Conservation (phyloP, 2,113 vertebrate genomes). For the Hylia prasina region DNA sequence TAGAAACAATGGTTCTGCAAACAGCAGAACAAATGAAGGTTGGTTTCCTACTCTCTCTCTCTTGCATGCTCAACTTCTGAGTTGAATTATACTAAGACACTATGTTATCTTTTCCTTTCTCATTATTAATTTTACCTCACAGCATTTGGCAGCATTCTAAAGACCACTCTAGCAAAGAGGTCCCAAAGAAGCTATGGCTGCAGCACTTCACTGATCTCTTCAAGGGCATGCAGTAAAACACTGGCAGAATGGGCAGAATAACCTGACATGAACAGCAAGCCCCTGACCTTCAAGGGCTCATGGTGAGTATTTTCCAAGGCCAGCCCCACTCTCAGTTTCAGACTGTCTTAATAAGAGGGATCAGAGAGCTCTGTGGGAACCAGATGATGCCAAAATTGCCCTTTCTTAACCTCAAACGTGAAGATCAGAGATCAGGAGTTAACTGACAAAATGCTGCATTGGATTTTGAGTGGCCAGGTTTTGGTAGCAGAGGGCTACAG, state of each 20-base stretch:
- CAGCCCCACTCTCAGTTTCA: neutral
- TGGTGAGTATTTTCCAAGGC: neutral
- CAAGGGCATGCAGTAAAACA: neutral
- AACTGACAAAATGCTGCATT: neutral
- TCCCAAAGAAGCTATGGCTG: neutral
- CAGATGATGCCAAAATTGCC: neutral
- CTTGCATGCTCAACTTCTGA: neutral
- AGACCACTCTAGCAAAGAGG: neutral
- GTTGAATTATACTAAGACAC: neutral
- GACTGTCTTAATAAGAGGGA: neutral
- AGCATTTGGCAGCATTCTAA: neutral
- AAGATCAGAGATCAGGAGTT: neutral
- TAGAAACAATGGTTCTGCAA: neutral
- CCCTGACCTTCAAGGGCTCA: neutral
- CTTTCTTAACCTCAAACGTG: neutral
- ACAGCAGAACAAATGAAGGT: neutral
- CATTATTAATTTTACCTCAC: neutral
- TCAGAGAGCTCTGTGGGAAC: neutral
- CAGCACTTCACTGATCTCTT: neutral
- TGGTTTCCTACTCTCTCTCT: neutral
- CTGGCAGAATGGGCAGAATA: neutral
- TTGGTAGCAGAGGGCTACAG: neutral
- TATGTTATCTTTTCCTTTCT: neutral
- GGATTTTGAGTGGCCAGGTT: accelerated
- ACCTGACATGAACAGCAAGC: neutral